Base-by-base conservation (phyloP, 30 jellyfish, hydroid and myxozoan species). In the Sanderia malayensis region DNA sequence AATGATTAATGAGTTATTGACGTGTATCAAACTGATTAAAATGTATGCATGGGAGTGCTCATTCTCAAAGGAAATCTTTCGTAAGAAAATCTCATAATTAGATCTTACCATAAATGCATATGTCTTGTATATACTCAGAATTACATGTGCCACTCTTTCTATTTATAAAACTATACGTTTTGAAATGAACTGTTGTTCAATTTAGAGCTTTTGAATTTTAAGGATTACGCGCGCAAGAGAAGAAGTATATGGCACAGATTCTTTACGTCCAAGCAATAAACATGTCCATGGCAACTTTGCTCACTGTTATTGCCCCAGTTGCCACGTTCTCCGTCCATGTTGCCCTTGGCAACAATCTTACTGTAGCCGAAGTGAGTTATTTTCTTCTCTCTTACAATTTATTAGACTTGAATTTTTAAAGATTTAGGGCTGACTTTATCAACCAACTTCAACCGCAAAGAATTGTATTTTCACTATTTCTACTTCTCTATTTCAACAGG, bases 21-120 rank as follows among this genome's bases (percentile, higher is more conserved):
- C 89, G 2, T 69, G 86, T 61, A 85, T 85, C 44, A 85, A 76
- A 61, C 91, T 85, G 17, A 85, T 85, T 61, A 85, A 85, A 47
- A 74, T 85, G 95, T 85, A 85, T 68, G 95, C 92, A 1, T 85
- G 95, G 95, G 95, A 85, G 47, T 45, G 22, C 62, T 70, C 95
- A 27, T 85, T 85, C 76, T 41, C 86, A 31, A 69, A 45, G 25
- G 81, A 66, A 8, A 74, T 85, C 19, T 65, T 28, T 34, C 19
- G 27, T 34, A 15, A 7, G 31, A 20, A 20, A 23, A 32, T 23
- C 2, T 44, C 7, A 61, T 20, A 7, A 32, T 20, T 20, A 21
- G 46, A 61, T 23, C 6, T 7, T 44, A 21, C 27, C 27, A 45
- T n/a, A 45, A 11, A 20, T 2, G 25, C n/a, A 28, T 23, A 20